Base-by-base conservation (phyloP, 2,113 vertebrate genomes). In the Bolborhynchus lineola region DNA sequence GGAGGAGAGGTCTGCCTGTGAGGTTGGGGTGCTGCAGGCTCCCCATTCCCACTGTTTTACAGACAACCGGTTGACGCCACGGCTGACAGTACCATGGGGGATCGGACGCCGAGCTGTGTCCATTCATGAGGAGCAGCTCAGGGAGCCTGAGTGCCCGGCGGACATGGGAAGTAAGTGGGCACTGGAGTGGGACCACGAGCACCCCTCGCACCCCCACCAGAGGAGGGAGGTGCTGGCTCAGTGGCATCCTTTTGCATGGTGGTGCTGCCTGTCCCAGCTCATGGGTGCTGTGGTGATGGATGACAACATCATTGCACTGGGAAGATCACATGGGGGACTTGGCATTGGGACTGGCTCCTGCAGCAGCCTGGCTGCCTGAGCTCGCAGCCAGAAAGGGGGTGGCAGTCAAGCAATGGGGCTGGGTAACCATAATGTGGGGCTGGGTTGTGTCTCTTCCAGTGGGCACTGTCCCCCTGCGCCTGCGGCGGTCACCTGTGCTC, bases 401-500 rank as follows among this genome's bases (percentile, higher is more conserved):
- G 23, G 49, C 25, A 47, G n/a, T 16, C 49, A 28, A 50, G 55
- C 33, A 57, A 42, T 0, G 3, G 0, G 55, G 33, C 53, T 57
- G 55, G 20, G 55, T 23, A 23, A n/a, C 55, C 20, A 23, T 57
- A 57, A n/a, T 13, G 8, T 0, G 6, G 26, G 21, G 11, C 49
- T 20, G 53, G 9, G 17, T 20, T 86, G 33, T 79, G 68, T 80
- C 52, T 26, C 18, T 81, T 17, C 7, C 85, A 94, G 92, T 35
- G 0, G 74, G 55, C 44, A 65, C 47, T 0, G 2, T 95, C 37
- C 98, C 98, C 25, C 92, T 98, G 82, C 95, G 96, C 33, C 94
- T 98, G 67, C 98, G 98, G 86, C 98, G 97, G 79, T 99, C 98
- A 0, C 98, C 98, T 2, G 98, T 98, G 83, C 95, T 98, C 91